These are phyloP conservation scores for Prinia subflava DNA, from an alignment of 2,113 vertebrate genomes.

Conservation along the genomic window DNA sequence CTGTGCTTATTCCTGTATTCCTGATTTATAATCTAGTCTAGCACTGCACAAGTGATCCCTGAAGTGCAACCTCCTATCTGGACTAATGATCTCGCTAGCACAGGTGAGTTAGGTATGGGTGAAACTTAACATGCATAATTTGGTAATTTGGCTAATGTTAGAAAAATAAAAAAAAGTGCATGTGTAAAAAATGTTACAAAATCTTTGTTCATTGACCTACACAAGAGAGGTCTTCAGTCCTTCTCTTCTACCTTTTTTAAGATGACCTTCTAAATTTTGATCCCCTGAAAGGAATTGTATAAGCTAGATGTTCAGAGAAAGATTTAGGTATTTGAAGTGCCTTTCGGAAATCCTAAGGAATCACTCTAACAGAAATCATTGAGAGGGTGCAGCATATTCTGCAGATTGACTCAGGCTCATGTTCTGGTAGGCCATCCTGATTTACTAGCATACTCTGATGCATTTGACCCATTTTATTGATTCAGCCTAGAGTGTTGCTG, in stretches of 20 bases:
- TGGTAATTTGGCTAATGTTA: not conserved
- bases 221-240: not conserved
- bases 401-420: not conserved
- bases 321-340: not conserved
- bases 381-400: not conserved
- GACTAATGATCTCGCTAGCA: not conserved
- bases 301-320: not conserved
- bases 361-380: not conserved
- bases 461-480: not conserved
- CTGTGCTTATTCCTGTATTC: not conserved
- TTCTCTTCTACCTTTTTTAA: not conserved
- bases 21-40: not conserved
- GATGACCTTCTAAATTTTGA: not conserved
- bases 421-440: not conserved
- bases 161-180: too few species aligned
- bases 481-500: not conserved
- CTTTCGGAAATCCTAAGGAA: not conserved
- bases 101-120: fast-evolving
- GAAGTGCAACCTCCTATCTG: not conserved
- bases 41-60: not conserved
- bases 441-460: not conserved
- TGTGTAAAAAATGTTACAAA: not conserved
- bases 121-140: not conserved
- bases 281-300: not conserved
- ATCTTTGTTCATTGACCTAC: not conserved